Conservation (phyloP, 2,797 vertebrate genomes). For the Thripadectes ignobilis region DNA sequence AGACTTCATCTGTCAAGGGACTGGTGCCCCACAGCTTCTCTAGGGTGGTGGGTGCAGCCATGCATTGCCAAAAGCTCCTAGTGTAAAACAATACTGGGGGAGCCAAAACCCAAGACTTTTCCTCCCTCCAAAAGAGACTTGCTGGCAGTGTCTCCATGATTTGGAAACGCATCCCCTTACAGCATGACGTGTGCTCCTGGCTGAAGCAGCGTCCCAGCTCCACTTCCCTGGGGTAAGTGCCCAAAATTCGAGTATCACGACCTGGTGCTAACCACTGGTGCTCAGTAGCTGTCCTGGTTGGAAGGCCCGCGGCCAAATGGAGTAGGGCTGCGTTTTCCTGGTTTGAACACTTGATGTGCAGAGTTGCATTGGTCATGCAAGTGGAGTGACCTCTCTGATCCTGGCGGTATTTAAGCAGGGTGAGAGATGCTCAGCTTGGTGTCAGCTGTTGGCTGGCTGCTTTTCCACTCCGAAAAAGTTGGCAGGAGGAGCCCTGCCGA, state of each 20-base stretch:
- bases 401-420: background rate
- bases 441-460: background rate
- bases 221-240: background rate
- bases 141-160: background rate
- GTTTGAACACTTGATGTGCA: background rate
- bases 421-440: accelerated
- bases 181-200: accelerated
- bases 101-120: background rate
- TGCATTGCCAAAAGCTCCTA: background rate
- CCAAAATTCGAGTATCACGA: accelerated
- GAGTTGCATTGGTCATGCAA: background rate
- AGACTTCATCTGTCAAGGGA: background rate
- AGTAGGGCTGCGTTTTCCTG: background rate
- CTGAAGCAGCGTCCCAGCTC: background rate
- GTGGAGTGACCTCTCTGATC: background rate
- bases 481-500: background rate
- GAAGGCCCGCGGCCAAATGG: accelerated
- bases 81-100: background rate
- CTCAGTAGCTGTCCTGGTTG: accelerated
- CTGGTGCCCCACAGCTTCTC: background rate
- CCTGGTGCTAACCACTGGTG: background rate
- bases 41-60: background rate
- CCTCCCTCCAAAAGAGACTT: background rate
- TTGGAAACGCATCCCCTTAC: background rate
- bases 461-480: background rate